Base-by-base conservation (phyloP, 2,113 vertebrate species). In the Trogon surrucura region DNA sequence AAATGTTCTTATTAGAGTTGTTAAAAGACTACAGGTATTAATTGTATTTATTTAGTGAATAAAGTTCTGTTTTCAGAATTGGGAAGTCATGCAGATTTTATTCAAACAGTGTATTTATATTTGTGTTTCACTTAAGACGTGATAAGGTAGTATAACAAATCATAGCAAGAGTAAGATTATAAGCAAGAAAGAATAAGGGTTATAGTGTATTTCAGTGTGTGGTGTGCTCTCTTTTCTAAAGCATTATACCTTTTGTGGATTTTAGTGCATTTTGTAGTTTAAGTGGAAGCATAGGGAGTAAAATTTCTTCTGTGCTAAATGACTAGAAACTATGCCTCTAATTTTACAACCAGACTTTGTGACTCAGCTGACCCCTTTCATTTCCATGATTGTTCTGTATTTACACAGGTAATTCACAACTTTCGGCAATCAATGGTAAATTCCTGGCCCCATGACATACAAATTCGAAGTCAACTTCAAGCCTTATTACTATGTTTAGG, bases 21-120 rank as follows among this genome's bases (percentile, higher is more conserved):
- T 73, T 73, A 47, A 34, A 82, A 58, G 11, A 58, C 4, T 77
- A 51, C 30, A 51, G 8, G 1, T 26, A 13, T 64, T 78, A 1
- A 14, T 51, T 65, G 2, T 15, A 41, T 72, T 80, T 75, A 65
- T 44, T 66, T 79, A 74, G 54, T 23, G 6, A 29, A 32, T 79
- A 72, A 81, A 8, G 2, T 7, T 36, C 30, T 0, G 0, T 47
- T 58, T 19, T 66, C 26, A 22, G 44, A 82, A 64, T 27, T 44
- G 53, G 22, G 30, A 58, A 6, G 22, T 64, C 4, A 2, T 10
- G 80, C 50, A 84, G 32, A 14, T 38, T 11, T 32, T 91, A 29
- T 5, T 79, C n/a, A 38, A 50, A 36, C 13, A 38, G 16, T 34
- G 60, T 64, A n/a, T 79, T 88, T 60, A 44, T 11, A 38, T 71